Evolutionary conservation across 1,140 invertebrate species (phyloP), one percentile per base, ranked within the genome.

Genomic region (Lineus longissimus): DNA sequence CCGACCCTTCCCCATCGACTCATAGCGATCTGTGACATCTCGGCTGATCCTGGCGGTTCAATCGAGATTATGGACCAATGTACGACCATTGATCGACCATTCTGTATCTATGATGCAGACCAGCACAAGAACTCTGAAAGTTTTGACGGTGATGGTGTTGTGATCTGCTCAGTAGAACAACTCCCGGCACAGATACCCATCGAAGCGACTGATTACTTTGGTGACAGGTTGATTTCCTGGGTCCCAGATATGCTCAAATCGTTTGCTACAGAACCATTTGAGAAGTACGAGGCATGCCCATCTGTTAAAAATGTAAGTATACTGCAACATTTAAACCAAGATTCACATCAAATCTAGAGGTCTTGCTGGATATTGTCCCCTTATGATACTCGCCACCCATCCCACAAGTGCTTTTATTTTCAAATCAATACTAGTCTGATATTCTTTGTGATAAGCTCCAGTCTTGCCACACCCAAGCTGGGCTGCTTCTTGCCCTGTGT

Each of bases 1-100:
- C 92, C 95, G 0, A 87, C 91, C 23, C 80, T 98, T 55, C 95
- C 95, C 0, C 94, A 97, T 63, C 72, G 73, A 25, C 80, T 88
- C 27, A 68, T 89, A 22, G 86, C 86, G 6, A 95, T 99, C 74
- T 99, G 96, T 80, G 97, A 99, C 78, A 98, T 99, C 72, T 96
- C 93, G 2, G 97, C 97, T 1, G 97, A 99, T 84, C 97, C 97
- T 0, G 96, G 96, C 17, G 95, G 96, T 54, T 98, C 95, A 23
- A 98, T 99, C 62, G 97, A 99, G 83, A 99, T 99, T 75, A 98
- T 99, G 96, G 95, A 96, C 73, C 96, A 99, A 76, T 99, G 96
- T 74, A 99, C 97, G 0, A 99, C 96, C 0, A 99, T 99, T 58
- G 97, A 99, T 75, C 97, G 93, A 17, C 97, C 97, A 0, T 99